phyloP scores from a whole-genome alignment of 2,797 vertebrate genomes.

The Melopsittacus undulatus region DNA sequence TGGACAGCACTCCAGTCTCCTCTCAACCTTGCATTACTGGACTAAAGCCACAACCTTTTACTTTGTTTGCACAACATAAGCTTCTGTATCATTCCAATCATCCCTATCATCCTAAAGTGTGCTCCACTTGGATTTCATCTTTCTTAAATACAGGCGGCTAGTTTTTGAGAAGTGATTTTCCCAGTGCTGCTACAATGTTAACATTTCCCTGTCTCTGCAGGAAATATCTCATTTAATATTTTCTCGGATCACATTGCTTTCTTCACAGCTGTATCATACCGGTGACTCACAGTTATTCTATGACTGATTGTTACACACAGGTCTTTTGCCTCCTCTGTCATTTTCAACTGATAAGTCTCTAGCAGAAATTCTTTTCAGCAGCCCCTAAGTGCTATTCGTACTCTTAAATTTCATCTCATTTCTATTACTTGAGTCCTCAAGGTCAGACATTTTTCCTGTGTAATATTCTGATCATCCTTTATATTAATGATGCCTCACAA shows the following conservation, averaged over 20 bases:
- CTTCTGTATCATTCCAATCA: background rate
- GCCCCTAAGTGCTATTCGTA: background rate
- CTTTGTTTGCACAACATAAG: background rate
- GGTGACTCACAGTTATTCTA: slow-evolving; percentile 1
- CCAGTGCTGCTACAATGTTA: background rate
- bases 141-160: background rate
- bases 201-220: background rate
- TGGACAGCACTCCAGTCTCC: background rate
- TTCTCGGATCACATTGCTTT: background rate
- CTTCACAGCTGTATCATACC: background rate
- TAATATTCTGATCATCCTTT: slow-evolving; percentile 28
- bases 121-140: background rate
- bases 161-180: background rate
- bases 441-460: slow-evolving; percentile 23
- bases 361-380: slow-evolving; percentile 47
- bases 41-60: background rate
- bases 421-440: slow-evolving; percentile 40
- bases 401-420: slow-evolving; percentile 49
- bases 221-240: background rate
- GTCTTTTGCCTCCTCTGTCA: slow-evolving; percentile 40
- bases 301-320: slow-evolving; percentile 18
- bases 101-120: background rate
- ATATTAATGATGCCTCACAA: slow-evolving; percentile 26
- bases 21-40: background rate
- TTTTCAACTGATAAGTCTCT: slow-evolving; percentile 35